phyloP scores from a whole-genome alignment of 2,113 vertebrate genomes.

The Loxodonta africana region DNA sequence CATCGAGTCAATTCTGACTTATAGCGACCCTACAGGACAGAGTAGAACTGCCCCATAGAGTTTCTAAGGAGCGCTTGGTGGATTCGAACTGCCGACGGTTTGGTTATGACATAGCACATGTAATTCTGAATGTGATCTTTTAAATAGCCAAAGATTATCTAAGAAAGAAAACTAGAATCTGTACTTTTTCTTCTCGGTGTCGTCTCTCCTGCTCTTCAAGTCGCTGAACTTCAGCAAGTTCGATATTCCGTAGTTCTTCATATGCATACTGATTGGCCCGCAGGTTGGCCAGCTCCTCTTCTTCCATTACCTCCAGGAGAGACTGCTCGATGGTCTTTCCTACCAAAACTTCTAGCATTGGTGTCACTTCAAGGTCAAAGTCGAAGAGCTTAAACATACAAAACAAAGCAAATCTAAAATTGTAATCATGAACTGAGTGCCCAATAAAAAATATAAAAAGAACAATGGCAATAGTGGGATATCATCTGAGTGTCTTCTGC shows the following conservation, averaged over 20 bases:
- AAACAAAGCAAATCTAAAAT: constrained; percentile 47
- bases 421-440: not conserved
- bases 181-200: constrained; percentile 92
- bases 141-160: not conserved
- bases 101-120: not conserved
- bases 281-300: constrained; percentile 95
- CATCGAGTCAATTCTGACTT: no score
- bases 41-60: no score
- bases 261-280: constrained; percentile 88
- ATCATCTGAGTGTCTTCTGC: not conserved
- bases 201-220: constrained; percentile 95
- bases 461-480: not conserved
- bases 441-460: not conserved
- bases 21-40: no score
- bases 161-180: not conserved
- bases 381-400: constrained; percentile 93
- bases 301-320: constrained; percentile 96
- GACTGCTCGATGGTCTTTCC: constrained; percentile 97
- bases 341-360: constrained; percentile 94
- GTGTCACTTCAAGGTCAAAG: constrained; percentile 96
- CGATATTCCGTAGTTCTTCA: constrained; percentile 89
- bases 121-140: not conserved
- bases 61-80: no score
- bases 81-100: no score
- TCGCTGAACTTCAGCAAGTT: constrained; percentile 94